Base-by-base conservation (phyloP, 2,797 vertebrate species). In the Acrossocheilus wenchowensis region DNA sequence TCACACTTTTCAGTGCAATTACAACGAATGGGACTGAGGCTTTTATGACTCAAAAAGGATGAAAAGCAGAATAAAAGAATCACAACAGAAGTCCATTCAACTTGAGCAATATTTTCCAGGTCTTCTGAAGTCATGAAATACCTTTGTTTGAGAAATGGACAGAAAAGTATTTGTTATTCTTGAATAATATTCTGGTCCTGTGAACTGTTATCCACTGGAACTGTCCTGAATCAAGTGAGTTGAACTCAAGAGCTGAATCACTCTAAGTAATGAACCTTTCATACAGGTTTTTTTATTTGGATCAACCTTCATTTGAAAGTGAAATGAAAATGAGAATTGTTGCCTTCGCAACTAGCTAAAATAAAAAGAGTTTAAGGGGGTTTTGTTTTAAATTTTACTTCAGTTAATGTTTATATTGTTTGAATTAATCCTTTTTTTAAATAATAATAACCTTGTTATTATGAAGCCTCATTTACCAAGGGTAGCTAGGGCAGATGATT, bases 231-330 rank as follows among this genome's bases (percentile, higher is more conserved):
- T 50, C 17, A 23, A 57, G 54, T 57, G 54, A 60, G 54, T 10
- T 60, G 23, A 60, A 57, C 54, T 57, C 19, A 57, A 23, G 21
- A 57, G 11, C 54, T 60, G 54, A 60, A 60, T 57, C 54, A 57
- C 19, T 21, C 19, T 23, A 52, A 52, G 19, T 19, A 2, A 2
- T 7, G 17, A 54, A 19, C 2, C 2, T 54, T 54, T 62, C 1
- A 62, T n/a, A 62, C 57, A 62, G n/a, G 57, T 62, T 64, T 64
- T 64, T n/a, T 64, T n/a, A 64, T 62, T 62, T 62, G 11, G n/a
- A 6, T 64, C 9, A 62, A 11, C 60, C 10, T 26, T 62, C n/a
- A 64, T 64, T 64, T 64, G 12, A 30, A 64, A 64, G 60, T 50
- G 19, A 54, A 54, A 23, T 2, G 19, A 57, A 57, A 57, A 23